These are phyloP conservation scores for Bambusicola thoracicus DNA, from an alignment of 2,113 vertebrate genomes.

Conservation along the genomic window DNA sequence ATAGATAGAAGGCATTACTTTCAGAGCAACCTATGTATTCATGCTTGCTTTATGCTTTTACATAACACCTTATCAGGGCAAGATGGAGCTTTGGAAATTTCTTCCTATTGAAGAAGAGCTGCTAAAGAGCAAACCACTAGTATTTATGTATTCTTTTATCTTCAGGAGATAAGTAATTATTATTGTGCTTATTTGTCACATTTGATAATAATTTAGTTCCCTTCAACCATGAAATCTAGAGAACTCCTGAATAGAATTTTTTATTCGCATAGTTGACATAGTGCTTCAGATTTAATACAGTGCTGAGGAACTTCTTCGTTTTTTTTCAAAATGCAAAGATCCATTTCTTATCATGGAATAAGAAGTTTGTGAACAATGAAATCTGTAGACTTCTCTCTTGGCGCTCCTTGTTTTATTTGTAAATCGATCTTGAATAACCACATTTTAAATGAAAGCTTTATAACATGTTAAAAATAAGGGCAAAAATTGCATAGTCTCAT, in stretches of 20 bases:
- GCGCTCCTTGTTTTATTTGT: not conserved
- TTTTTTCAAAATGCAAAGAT: not conserved
- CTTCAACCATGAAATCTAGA: not conserved
- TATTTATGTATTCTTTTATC: not conserved
- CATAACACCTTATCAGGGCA: not conserved
- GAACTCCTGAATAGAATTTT: not conserved
- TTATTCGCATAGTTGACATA: not conserved
- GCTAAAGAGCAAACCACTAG: not conserved
- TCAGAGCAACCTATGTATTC: no score
- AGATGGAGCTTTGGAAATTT: not conserved
- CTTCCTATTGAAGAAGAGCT: not conserved
- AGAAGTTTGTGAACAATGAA: not conserved
- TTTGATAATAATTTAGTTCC: not conserved
- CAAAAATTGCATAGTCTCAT: not conserved
- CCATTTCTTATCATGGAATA: not conserved
- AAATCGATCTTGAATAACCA: not conserved
- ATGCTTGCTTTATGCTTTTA: not conserved
- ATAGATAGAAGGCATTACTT: no score
- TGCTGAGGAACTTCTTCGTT: not conserved
- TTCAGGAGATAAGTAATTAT: not conserved
- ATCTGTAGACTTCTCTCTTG: not conserved
- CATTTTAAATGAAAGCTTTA: not conserved
- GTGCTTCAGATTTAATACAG: not conserved
- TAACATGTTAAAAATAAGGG: not conserved
- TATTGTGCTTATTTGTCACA: not conserved